phyloP scores from a whole-genome alignment of 2,113 vertebrate genomes.

The Regulus satrapa region DNA sequence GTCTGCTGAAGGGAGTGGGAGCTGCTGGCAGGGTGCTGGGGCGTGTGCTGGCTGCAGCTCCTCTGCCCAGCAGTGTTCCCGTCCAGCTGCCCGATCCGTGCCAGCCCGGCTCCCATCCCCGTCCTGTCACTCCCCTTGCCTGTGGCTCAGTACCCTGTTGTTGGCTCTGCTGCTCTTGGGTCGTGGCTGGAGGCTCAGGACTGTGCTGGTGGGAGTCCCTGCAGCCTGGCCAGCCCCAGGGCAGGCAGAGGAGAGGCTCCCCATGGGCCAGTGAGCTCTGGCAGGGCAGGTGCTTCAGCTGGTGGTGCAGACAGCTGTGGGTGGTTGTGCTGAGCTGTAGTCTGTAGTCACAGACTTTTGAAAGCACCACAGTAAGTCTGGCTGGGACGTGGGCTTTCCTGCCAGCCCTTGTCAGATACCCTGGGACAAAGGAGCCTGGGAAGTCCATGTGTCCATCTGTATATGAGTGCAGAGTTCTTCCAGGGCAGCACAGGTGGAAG shows the following conservation, averaged over 20 bases:
- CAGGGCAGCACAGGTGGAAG: neutral
- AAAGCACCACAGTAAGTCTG: neutral
- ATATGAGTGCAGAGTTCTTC: neutral
- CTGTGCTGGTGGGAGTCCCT: neutral
- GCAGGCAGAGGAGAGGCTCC: neutral
- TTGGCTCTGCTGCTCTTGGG: neutral
- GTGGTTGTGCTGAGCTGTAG: neutral
- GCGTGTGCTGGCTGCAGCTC: accelerated
- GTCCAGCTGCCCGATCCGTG: accelerated
- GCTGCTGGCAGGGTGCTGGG: neutral
- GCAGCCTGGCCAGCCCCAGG: neutral
- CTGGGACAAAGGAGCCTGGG: neutral
- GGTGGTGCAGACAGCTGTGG: neutral
- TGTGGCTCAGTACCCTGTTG: accelerated
- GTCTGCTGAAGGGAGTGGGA: neutral
- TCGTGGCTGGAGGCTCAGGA: neutral
- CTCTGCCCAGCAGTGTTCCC: neutral
- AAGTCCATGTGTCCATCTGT: neutral
- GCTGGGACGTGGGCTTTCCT: neutral
- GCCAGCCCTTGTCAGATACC: neutral
- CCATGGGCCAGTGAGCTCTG: neutral
- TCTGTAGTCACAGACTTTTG: neutral
- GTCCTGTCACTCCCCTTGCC: neutral
- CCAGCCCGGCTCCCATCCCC: accelerated
- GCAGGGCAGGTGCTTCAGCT: neutral